Conservation (phyloP, 2,113 vertebrate species). For the Motacilla tschutschensis region DNA sequence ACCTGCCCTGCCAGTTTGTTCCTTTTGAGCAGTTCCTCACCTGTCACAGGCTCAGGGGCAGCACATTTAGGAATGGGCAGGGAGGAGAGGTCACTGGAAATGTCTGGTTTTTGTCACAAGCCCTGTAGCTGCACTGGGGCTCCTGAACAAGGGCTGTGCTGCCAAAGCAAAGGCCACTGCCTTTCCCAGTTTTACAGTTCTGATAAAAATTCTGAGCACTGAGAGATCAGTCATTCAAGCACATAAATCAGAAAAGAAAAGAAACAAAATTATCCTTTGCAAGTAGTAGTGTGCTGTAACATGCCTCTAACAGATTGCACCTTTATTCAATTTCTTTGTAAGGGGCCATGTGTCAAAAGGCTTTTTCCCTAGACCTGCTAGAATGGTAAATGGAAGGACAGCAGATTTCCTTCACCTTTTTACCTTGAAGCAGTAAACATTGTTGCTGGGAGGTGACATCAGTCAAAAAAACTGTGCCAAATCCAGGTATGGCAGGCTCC, state of each 20-base stretch:
- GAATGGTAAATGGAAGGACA: slow-evolving; percentile 27
- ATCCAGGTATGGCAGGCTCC: background rate
- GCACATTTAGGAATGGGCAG: background rate
- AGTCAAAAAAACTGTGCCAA: slow-evolving; percentile 23
- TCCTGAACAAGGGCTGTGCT: background rate
- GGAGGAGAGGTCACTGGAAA: background rate
- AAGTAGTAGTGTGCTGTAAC: background rate
- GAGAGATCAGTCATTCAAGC: background rate
- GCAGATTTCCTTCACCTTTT: slow-evolving; percentile 36
- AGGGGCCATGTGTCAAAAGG: slow-evolving; percentile 20
- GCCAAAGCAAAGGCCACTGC: background rate
- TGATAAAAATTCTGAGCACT: slow-evolving; percentile 11
- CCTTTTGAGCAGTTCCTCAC: background rate
- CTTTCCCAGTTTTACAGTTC: background rate
- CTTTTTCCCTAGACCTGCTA: slow-evolving; percentile 28
- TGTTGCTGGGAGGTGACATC: background rate
- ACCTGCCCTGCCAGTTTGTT: background rate
- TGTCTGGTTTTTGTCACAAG: background rate
- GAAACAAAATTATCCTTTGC: slow-evolving; percentile 22
- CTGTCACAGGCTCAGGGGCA: background rate
- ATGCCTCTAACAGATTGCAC: slow-evolving; percentile 8
- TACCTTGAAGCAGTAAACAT: slow-evolving; percentile 27
- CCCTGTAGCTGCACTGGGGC: fast-evolving
- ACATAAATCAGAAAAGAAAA: slow-evolving; percentile 1
- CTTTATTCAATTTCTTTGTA: slow-evolving; percentile 31